phyloP scores from a whole-genome alignment of 2,797 vertebrate species.

The Parotocinclus haroldoi region DNA sequence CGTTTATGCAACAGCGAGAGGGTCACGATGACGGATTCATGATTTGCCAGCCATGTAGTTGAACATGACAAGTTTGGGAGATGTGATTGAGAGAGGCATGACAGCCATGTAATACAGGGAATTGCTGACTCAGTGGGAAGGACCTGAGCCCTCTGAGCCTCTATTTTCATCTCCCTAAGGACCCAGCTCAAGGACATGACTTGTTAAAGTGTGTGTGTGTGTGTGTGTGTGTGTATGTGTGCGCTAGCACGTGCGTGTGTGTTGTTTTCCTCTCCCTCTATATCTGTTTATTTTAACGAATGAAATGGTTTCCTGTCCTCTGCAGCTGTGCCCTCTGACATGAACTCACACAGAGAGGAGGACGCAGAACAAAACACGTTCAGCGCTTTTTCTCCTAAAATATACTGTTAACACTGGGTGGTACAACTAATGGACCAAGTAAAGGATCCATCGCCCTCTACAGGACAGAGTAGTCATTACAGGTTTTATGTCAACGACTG shows the following conservation, averaged over 20 bases:
- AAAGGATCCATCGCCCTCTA: conserved; percentile 32
- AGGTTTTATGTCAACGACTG: background rate
- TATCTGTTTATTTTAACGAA: background rate
- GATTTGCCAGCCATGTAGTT: conserved; percentile 23
- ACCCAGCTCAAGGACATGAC: conserved; percentile 22
- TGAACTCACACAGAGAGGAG: too few relatives aligned
- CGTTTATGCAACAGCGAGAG: conserved; percentile 23
- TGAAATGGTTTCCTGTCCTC: background rate
- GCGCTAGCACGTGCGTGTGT: background rate
- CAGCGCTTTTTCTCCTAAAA: too few relatives aligned
- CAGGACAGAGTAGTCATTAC: background rate
- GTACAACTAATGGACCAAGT: background rate
- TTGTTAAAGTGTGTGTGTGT: conserved; percentile 2
- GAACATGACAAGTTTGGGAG: conserved; percentile 14
- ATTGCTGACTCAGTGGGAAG: conserved; percentile 35
- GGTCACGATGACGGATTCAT: conserved; percentile 6
- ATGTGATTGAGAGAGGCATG: conserved; percentile 7
- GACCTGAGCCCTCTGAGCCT: conserved; percentile 24
- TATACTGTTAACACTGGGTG: too few relatives aligned
- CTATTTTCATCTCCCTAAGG: conserved; percentile 34
- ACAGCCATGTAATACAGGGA: conserved; percentile 15
- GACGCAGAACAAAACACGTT: too few relatives aligned
- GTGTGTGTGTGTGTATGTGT: conserved; percentile 1
- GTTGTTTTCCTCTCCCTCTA: background rate
- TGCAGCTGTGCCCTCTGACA: too few relatives aligned